phyloP scores from a whole-genome alignment of 1,140 invertebrate species.

The Ylistrum balloti region DNA sequence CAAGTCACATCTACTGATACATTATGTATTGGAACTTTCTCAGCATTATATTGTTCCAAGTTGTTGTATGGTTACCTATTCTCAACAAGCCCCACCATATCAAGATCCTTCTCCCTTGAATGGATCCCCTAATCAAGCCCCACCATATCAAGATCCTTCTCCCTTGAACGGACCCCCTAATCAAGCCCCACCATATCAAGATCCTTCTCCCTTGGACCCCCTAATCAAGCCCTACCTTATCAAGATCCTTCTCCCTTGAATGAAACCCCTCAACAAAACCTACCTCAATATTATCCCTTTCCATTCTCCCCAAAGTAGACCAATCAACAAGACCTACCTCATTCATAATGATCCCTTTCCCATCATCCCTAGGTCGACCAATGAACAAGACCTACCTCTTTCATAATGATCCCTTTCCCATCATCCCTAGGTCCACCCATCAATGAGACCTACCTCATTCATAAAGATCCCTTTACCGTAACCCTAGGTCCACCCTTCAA shows the following conservation, averaged over 20 bases:
- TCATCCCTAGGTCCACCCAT: neutral
- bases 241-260: neutral
- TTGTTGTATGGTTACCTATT: too few species aligned
- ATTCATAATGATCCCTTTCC: neutral
- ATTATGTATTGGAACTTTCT: too few species aligned
- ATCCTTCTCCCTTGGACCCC: neutral
- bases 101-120: too few species aligned
- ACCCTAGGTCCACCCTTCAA: neutral
- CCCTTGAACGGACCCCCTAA: neutral
- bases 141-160: neutral
- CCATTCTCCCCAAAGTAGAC: neutral
- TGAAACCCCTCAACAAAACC: neutral
- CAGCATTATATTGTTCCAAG: too few species aligned
- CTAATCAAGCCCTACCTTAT: neutral
- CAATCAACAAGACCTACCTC: neutral
- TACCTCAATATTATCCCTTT: neutral
- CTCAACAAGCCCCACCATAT: too few species aligned
- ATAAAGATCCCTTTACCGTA: neutral
- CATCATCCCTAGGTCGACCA: neutral
- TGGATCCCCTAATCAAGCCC: too few species aligned
- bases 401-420: neutral
- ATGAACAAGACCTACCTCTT: too few species aligned
- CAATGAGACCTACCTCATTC: neutral
- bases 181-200: neutral
- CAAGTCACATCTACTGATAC: too few species aligned